These are phyloP conservation scores for Ceratosolen solmsi DNA, from an alignment of 1,140 invertebrate species.

Conservation along the genomic window DNA sequence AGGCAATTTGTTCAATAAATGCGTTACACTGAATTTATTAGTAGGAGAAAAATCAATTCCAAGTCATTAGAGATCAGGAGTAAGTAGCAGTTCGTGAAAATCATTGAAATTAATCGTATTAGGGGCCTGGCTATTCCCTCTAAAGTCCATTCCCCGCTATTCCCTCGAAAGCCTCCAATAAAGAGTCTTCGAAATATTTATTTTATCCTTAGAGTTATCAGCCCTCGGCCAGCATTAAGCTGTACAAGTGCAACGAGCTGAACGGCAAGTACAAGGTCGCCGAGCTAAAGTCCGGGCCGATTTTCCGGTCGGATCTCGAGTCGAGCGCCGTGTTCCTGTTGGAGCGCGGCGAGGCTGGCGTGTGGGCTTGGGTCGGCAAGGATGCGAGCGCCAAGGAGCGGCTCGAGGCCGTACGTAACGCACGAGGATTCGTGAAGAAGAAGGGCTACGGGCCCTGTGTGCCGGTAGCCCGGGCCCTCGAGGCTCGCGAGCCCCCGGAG, in stretches of 20 bases:
- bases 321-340: constrained; percentile 89
- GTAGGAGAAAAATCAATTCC: too few relatives aligned
- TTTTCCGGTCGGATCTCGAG: constrained; percentile 85
- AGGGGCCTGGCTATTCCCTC: too few relatives aligned
- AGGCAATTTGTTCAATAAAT: too few relatives aligned
- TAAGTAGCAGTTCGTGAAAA: too few relatives aligned
- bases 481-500: constrained; percentile 88
- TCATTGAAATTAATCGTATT: too few relatives aligned
- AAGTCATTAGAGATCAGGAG: too few relatives aligned
- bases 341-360: constrained; percentile 87
- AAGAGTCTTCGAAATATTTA: too few relatives aligned
- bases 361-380: constrained; percentile 95
- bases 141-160: too few relatives aligned
- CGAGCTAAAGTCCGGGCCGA: constrained; percentile 89
- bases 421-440: constrained; percentile 90
- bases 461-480: constrained; percentile 85
- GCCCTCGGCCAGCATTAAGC: constrained; percentile 70
- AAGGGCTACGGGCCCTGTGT: constrained; percentile 85
- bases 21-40: too few relatives aligned
- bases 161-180: too few relatives aligned
- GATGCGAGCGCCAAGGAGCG: constrained; percentile 80
- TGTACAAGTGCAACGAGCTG: constrained; percentile 83
- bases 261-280: constrained; percentile 88
- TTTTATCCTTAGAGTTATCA: not conserved
- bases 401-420: constrained; percentile 87